A percentile compares a stretch with the other conserved stretches of the same genome.
Conservation (phyloP, 2,113 vertebrate species). For the Ornithorhynchus anatinus region DNA sequence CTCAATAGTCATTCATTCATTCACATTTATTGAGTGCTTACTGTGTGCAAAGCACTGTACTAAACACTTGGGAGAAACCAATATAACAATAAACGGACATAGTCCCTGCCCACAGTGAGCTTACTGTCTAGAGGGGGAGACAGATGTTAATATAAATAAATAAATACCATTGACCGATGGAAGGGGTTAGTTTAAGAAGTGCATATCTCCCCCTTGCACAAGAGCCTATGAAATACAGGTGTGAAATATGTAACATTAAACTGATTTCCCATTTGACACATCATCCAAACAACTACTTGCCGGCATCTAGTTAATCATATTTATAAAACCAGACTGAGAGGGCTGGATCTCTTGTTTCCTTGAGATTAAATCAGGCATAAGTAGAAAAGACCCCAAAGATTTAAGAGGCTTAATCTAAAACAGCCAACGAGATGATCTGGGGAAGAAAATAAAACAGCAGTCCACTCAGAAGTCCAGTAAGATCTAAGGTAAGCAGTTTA, state of each 20-base stretch:
- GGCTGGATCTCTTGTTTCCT: not conserved
- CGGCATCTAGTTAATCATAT: not conserved
- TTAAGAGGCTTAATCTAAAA: not conserved
- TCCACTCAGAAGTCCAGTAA: not conserved
- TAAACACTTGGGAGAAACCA: no score
- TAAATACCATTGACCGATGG: no score
- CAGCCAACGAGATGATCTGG: not conserved
- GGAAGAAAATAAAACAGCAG: conserved; percentile 11
- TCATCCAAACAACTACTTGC: not conserved
- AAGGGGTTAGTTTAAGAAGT: no score
- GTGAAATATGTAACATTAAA: not conserved
- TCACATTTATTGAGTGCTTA: no score
- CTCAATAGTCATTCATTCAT: no score
- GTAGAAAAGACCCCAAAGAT: not conserved
- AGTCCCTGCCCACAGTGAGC: no score
- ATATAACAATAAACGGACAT: no score
- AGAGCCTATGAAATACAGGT: not conserved
- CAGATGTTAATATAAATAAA: no score
- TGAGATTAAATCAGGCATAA: not conserved
- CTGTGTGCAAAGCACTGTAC: no score
- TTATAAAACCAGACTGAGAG: not conserved
- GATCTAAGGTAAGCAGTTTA: conserved; percentile 11
- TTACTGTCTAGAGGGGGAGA: no score
- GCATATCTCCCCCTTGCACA: not conserved
- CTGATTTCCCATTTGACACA: not conserved